Conservation (phyloP, 1,140 invertebrate genomes). For the Zaprionus ornatus region DNA sequence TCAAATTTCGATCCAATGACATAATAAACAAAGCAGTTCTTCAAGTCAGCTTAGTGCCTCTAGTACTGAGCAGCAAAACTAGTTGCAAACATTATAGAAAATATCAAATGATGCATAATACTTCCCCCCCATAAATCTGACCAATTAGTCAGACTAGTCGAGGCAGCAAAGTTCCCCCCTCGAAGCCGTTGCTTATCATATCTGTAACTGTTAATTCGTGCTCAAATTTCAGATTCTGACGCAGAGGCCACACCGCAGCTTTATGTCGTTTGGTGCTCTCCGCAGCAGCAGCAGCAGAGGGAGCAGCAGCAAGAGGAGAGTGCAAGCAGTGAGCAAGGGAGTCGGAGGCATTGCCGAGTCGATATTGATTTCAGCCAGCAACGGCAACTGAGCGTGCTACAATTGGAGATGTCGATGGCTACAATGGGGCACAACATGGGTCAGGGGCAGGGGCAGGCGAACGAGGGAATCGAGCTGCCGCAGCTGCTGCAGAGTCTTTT, state of each 20-base stretch:
- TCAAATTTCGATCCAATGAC: no score
- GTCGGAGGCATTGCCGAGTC: conserved; percentile 46
- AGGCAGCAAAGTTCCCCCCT: neutral
- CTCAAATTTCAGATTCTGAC: conserved; percentile 42
- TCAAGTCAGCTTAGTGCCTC: no score
- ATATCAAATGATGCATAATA: neutral
- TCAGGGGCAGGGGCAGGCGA: conserved; percentile 17
- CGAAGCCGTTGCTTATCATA: conserved; percentile 1
- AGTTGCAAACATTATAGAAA: neutral
- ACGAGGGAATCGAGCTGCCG: conserved; percentile 84
- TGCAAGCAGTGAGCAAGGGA: conserved; percentile 6
- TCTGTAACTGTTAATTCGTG: conserved; percentile 26
- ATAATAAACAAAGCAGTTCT: no score
- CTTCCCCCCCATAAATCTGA: neutral
- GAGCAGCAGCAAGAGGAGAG: conserved; percentile 38
- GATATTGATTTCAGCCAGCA: conserved; percentile 69
- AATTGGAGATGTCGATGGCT: conserved; percentile 70
- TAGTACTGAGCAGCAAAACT: neutral
- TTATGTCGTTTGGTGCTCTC: conserved; percentile 79
- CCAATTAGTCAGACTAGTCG: neutral
- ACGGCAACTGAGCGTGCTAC: conserved; percentile 58
- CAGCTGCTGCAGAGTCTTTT: conserved; percentile 87
- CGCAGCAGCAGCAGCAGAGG: conserved; percentile 24
- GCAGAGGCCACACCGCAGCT: conserved; percentile 61
- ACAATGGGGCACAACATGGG: conserved; percentile 48